phyloP scores from a whole-genome alignment of 2,113 vertebrate genomes.

The Psophia crepitans region DNA sequence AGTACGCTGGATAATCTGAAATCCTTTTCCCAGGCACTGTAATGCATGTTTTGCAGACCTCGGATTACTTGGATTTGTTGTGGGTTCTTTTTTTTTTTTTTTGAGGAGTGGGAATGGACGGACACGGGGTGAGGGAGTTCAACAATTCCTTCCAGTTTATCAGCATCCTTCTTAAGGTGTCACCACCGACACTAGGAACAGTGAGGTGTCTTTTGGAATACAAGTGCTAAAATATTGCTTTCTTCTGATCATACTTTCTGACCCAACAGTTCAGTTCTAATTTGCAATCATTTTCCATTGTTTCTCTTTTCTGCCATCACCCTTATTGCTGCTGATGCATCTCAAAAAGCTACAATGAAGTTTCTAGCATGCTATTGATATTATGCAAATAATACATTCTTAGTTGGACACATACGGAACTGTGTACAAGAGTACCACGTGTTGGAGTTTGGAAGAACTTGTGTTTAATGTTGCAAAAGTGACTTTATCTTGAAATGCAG shows the following conservation, averaged over 20 bases:
- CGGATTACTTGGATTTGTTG: background rate
- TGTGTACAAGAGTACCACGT: background rate
- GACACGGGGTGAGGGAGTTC: background rate
- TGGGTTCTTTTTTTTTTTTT: background rate
- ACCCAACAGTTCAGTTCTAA: background rate
- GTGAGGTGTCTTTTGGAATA: background rate
- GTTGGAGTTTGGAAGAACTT: background rate
- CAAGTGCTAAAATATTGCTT: background rate
- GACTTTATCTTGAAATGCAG: background rate
- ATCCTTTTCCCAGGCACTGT: background rate
- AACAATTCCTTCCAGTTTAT: background rate
- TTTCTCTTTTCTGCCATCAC: background rate
- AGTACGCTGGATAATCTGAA: background rate
- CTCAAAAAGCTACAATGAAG: background rate
- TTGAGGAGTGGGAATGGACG: rapidly evolving
- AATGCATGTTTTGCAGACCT: background rate
- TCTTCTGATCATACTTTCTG: background rate
- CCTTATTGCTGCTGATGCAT: background rate
- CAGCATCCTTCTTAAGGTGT: background rate
- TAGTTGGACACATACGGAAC: background rate
- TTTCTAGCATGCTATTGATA: background rate
- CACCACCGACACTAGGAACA: background rate
- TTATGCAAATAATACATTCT: background rate
- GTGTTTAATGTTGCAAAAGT: background rate
- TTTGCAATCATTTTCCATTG: background rate